Evolutionary conservation across 1,140 invertebrate genomes (phyloP), one percentile per base, ranked within the genome.

Genomic region (Zophobas atratus): DNA sequence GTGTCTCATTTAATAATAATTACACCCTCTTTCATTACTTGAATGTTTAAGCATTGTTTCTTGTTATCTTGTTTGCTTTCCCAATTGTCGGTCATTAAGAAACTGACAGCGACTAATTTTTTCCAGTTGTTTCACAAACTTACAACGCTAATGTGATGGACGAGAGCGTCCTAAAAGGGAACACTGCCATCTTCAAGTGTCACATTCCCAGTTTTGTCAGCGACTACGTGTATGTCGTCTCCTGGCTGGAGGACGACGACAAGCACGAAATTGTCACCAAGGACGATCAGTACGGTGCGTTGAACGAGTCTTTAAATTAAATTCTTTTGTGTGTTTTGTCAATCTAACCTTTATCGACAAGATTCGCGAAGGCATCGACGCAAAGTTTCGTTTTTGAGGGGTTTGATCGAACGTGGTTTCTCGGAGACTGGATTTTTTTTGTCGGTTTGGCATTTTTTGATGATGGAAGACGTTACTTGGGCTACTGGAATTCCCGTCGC

Each of bases 201-300:
- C 94, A 96, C 88, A 95, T 97, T 87, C 96, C 96, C 79, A 96
- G 94, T 88, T 97, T 96, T 88, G 95, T 97, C 70, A 93, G 94
- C 82, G 95, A 97, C 89, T 96, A 94, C 88, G 94, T 97, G 83
- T 90, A 88, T 84, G 94, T 97, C 82, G 90, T 92, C 77, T 94
- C 94, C 82, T 97, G 96, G 96, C 89, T 96, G 84, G 91, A 94
- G 87, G 92, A 93, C 83, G 93, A 94, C 86, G 87, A 88, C 82
- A 89, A 87, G 20, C 20, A 20, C 81, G 89, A 92, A 85, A 92
- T 94, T 84, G 91, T 92, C 86, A 90, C 90, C 78, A 87, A 87
- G 85, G 86, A 89, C 82, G 91, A 92, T 87, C 86, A 87, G 79
- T 91, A 93, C 85, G 93, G 93, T 94, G 93, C 87, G 88, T 83